Evolutionary conservation across 2,113 vertebrate species (phyloP).

Genomic region (Pelusios castaneus): DNA sequence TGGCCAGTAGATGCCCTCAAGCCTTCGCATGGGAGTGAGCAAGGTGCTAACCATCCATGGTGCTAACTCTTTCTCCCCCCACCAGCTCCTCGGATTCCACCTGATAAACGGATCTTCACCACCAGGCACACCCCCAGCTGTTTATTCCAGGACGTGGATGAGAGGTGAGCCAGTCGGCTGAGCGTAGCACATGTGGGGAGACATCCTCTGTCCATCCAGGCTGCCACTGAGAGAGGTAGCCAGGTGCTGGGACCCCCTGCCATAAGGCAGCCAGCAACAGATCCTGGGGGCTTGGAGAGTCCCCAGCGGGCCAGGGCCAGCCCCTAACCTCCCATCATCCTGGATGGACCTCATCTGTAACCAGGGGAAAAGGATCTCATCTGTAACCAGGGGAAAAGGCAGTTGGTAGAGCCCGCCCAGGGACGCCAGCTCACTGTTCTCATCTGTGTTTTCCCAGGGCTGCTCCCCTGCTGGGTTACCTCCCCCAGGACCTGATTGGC

Average conservation of each 20-base stretch:
- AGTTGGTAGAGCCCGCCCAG: background rate
- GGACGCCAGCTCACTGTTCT: background rate
- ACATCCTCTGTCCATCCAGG: too few species aligned
- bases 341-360: background rate
- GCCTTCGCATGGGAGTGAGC: too few species aligned
- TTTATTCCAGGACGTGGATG: slow-evolving; percentile 92
- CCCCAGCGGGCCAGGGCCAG: background rate
- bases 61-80: background rate
- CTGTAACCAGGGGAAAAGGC: too few species aligned
- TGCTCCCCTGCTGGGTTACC: slow-evolving; percentile 87
- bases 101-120: slow-evolving; percentile 91
- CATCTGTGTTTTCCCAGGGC: slow-evolving; percentile 73
- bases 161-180: slow-evolving; percentile 73
- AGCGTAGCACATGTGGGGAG: too few species aligned
- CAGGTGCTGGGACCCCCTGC: too few species aligned
- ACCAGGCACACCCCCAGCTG: slow-evolving; percentile 91
- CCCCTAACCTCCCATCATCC: background rate
- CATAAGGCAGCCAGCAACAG: too few species aligned
- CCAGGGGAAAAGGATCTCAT: background rate
- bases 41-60: too few species aligned
- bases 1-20: too few species aligned
- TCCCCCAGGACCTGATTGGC: slow-evolving; percentile 91
- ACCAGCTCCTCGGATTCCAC: slow-evolving; percentile 89
- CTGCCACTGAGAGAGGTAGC: too few species aligned
- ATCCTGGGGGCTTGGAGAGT: background rate